Percentiles rank a stretch among this genome's conserved stretches.
Conservation (phyloP, 53 echinoderm and acorn worm species). For the Holothuria leucospilota region DNA sequence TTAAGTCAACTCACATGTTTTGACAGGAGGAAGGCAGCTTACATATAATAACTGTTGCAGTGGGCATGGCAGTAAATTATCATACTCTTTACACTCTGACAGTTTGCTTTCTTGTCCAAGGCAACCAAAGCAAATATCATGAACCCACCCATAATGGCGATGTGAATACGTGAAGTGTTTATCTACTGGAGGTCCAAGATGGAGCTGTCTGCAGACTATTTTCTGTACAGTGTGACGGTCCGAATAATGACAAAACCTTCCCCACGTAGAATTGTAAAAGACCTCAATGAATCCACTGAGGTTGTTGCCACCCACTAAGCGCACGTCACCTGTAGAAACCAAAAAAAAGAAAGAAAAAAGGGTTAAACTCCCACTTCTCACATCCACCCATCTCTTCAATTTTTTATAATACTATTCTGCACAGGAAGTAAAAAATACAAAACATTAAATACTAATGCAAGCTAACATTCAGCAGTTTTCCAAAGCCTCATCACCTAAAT, state of each 20-base stretch:
- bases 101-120: background rate
- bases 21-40: background rate
- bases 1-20: slow-evolving; percentile 2
- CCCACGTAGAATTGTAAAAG: slow-evolving; percentile 13
- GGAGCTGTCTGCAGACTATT: slow-evolving; percentile 7
- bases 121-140: background rate
- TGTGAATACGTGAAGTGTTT: background rate
- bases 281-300: slow-evolving; percentile 16
- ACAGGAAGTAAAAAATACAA: too few relatives aligned
- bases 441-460: too few relatives aligned
- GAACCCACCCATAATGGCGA: background rate
- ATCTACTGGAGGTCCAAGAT: slow-evolving; percentile 12
- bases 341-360: background rate
- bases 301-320: background rate
- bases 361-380: too few relatives aligned
- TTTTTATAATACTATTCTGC: too few relatives aligned
- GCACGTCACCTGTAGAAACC: background rate
- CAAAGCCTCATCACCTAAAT: too few relatives aligned
- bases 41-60: background rate
- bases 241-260: background rate
- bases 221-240: background rate
- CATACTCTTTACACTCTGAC: background rate
- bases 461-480: too few relatives aligned
- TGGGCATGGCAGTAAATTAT: background rate
- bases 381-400: too few relatives aligned